phyloP scores from a whole-genome alignment of 1,140 invertebrate genomes.

The Platorchestia sp. region DNA sequence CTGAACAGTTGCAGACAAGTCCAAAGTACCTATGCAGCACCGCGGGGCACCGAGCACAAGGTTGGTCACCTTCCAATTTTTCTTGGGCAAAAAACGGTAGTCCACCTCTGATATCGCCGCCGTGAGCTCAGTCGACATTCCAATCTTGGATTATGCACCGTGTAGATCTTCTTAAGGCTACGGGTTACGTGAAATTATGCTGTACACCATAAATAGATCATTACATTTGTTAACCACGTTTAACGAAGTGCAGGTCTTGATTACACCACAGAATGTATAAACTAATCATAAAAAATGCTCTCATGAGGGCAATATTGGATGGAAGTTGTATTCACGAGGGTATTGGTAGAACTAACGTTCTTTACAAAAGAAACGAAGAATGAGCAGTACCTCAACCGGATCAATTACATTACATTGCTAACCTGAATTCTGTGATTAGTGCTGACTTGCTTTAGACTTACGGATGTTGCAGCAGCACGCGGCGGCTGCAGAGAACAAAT shows the following conservation, averaged over 20 bases:
- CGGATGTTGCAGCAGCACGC: background rate
- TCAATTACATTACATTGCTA: background rate
- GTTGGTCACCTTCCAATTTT: background rate
- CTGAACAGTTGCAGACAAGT: conserved; percentile 36
- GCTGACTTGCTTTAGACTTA: background rate
- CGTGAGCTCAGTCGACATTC: background rate
- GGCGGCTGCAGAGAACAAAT: background rate
- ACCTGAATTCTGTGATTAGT: background rate
- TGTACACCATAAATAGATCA: too few species aligned
- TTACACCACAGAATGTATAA: background rate
- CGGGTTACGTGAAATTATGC: background rate
- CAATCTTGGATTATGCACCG: background rate
- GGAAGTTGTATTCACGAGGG: too few species aligned
- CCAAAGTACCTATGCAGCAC: conserved; percentile 51
- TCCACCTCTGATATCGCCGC: background rate
- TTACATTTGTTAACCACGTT: too few species aligned
- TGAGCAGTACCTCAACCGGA: background rate
- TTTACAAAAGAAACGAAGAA: background rate
- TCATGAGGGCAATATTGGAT: too few species aligned
- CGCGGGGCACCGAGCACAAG: conserved; percentile 21
- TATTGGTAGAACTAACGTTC: background rate
- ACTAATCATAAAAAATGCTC: background rate
- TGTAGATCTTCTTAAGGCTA: background rate
- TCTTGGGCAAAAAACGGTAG: background rate
- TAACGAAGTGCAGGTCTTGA: background rate